These are phyloP conservation scores for Gasteruption jaculator DNA, from an alignment of 2,888 invertebrate genomes.

Conservation along the genomic window DNA sequence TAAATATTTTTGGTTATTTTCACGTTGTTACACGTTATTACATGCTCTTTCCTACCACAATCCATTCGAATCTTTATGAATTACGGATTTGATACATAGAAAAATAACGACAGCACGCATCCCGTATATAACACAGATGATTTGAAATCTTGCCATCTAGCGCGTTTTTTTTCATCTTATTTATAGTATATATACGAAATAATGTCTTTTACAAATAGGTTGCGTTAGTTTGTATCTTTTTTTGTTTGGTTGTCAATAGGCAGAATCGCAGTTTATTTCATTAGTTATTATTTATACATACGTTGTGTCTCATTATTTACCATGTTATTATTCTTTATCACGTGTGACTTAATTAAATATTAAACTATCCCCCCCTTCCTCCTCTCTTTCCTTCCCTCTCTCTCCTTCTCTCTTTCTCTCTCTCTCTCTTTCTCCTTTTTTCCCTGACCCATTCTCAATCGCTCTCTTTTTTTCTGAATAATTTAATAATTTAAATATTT, in stretches of 20 bases:
- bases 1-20: no score
- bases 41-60: no score
- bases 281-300: no score
- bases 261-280: conserved; percentile 9
- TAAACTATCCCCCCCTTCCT: conserved; percentile 12
- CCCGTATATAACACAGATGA: conserved; percentile 1
- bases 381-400: conserved; percentile 10
- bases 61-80: no score
- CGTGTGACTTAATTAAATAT: no score
- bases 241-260: conserved; percentile 4
- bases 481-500: neutral
- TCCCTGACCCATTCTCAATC: conserved; percentile 18
- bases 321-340: no score
- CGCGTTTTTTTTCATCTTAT: neutral
- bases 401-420: conserved; percentile 15
- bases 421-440: conserved; percentile 18
- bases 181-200: conserved; percentile 7
- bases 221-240: no score
- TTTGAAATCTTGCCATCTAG: neutral
- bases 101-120: conserved; percentile 12
- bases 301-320: no score
- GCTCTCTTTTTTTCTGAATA: conserved; percentile 7
- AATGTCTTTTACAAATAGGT: conserved; percentile 10
- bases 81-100: no score
- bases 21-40: no score